Base-by-base conservation (phyloP, 2,797 vertebrate species). In the Balearica regulorum region DNA sequence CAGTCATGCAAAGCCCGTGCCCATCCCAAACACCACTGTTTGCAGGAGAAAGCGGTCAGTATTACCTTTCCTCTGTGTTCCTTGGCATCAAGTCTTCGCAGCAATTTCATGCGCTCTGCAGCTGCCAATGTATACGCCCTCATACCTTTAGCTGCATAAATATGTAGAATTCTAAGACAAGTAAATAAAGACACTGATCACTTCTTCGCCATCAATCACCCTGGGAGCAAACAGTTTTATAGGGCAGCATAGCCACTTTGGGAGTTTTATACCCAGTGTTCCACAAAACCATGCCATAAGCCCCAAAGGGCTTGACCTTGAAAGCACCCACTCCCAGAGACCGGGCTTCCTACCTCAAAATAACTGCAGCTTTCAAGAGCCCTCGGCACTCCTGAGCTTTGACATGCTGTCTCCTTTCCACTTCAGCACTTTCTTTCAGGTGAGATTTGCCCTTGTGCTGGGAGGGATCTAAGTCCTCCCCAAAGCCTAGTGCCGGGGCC, bases 121-220 rank as follows among this genome's bases (percentile, higher is more conserved):
- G 72, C 97, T 80, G 97, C 97, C 75, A 93, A 82, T 65, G 95
- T 97, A 82, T 97, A 97, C 68, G 92, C 83, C 83, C 96, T 73
- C 94, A 97, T 93, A 87, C 96, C 97, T 95, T 94, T 96, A 58
- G 96, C 93, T 95, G 91, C 93, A 65, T 94, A 98, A 97, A 97
- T 93, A 64, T 95, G 96, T 57, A 97, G 97, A 90, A 98, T 98
- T 97, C 95, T 97, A 96, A 97, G 93, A 97, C 72, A 95, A 95
- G 89, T 6, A 97, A 94, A 95, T 83, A 96, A 76, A 91, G 81
- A 90, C 84, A 95, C 29, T 4, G 7, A 78, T 96, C 92, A 93
- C 91, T 85, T 78, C 54, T 73, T 37, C 73, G 71, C 89, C 91
- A 29, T 2, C 24, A 25, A 39, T 7, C 53, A 11, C 68, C 29